These are phyloP conservation scores for Pseudomyrmex cubaensis DNA, from an alignment of 1,140 invertebrate species.

Conservation along the genomic window DNA sequence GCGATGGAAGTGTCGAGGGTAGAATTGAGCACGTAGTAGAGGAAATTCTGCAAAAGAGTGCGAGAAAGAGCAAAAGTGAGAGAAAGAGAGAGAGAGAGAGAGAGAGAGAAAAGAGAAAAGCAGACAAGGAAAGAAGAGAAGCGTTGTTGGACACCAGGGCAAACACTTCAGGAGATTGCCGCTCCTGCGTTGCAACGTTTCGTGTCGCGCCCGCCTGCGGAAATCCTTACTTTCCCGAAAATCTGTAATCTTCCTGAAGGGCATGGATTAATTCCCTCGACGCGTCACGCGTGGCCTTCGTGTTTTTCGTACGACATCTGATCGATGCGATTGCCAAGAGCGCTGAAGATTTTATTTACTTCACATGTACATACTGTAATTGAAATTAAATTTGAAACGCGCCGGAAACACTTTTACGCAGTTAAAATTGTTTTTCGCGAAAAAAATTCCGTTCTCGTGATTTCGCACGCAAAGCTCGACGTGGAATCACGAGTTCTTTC, in stretches of 20 bases:
- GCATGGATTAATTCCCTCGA: slow-evolving; percentile 73
- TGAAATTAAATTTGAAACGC: slow-evolving; percentile 1
- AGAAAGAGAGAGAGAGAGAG: slow-evolving; percentile 1
- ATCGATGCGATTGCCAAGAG: slow-evolving; percentile 17
- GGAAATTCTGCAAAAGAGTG: slow-evolving; percentile 45
- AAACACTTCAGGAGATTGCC: slow-evolving; percentile 81
- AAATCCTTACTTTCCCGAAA: slow-evolving; percentile 76
- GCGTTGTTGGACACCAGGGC: slow-evolving; percentile 77
- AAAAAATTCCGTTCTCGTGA: slow-evolving; percentile 11
- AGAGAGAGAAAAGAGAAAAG: slow-evolving; percentile 41
- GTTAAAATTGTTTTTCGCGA: neutral
- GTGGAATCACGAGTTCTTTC: neutral
- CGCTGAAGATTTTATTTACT: slow-evolving; percentile 1
- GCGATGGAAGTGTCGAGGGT: slow-evolving; percentile 15
- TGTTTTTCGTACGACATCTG: slow-evolving; percentile 3
- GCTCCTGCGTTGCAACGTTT: slow-evolving; percentile 68
- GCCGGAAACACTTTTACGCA: neutral
- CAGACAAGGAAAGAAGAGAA: slow-evolving; percentile 54
- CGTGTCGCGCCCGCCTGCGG: slow-evolving; percentile 51
- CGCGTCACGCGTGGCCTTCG: slow-evolving; percentile 61
- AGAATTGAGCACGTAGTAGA: slow-evolving; percentile 47
- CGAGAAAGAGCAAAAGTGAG: slow-evolving; percentile 19
- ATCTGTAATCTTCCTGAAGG: slow-evolving; percentile 75
- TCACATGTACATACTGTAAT: neutral
- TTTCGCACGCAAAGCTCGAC: neutral